These are phyloP conservation scores for Alosa alosa DNA, from an alignment of 2,113 vertebrate genomes.

Conservation along the genomic window DNA sequence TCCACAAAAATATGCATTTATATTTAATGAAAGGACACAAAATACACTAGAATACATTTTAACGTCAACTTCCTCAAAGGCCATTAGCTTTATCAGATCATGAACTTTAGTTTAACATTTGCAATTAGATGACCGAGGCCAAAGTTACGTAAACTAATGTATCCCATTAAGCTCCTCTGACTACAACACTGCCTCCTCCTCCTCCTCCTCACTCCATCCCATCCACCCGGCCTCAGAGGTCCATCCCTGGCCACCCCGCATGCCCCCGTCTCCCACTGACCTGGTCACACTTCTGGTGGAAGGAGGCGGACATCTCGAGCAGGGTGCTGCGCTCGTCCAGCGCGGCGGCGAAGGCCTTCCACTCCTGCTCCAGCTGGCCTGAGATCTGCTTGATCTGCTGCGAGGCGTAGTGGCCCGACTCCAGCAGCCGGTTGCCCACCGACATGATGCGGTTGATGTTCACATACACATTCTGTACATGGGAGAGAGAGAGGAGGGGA, in stretches of 20 bases:
- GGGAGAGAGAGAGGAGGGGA: background rate
- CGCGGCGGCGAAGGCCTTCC: constrained; percentile 95
- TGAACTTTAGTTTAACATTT: no score
- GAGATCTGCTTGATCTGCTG: constrained; percentile 99
- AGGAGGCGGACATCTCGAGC: constrained; percentile 94
- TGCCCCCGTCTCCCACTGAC: constrained; percentile 55
- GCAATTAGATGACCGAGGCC: no score
- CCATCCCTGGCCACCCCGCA: background rate
- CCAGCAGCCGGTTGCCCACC: constrained; percentile 91
- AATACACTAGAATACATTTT: no score
- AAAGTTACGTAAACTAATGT: no score
- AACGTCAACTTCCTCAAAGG: no score
- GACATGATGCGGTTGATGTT: constrained; percentile 99
- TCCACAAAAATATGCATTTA: no score
- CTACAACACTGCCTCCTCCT: no score
- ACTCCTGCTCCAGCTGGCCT: constrained; percentile 92
- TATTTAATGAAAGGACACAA: no score
- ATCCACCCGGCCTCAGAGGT: background rate
- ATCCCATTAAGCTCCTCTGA: no score
- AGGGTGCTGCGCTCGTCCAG: constrained; percentile 95
- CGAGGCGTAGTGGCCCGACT: constrained; percentile 95
- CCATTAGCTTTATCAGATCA: no score
- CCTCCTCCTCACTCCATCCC: no score
- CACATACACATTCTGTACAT: constrained; percentile 89
- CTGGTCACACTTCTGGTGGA: constrained; percentile 98